Conservation (phyloP, 2,113 vertebrate genomes). For the Opisthocomus hoazin region DNA sequence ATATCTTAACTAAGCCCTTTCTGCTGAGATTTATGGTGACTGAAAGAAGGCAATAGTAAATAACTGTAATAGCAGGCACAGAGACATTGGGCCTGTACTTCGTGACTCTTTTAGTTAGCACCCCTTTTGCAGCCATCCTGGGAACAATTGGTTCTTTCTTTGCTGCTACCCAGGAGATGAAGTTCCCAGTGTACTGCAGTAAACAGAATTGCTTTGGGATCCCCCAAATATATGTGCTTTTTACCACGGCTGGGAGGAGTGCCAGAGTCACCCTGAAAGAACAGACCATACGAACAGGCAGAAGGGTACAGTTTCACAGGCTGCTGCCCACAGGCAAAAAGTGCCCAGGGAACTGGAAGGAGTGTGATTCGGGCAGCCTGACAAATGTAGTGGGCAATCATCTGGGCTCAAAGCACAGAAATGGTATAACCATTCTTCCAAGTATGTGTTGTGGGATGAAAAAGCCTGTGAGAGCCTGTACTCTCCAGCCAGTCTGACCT, state of each 20-base stretch:
- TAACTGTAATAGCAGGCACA: neutral
- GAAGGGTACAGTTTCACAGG: neutral
- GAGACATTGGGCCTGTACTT: neutral
- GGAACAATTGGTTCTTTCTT: neutral
- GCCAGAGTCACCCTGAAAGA: neutral
- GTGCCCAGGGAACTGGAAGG: neutral
- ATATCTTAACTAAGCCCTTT: constrained; percentile 28
- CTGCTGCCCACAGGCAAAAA: neutral
- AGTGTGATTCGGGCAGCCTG: neutral
- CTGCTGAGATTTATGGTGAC: constrained; percentile 2
- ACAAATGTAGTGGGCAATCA: neutral
- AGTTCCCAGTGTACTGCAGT: neutral
- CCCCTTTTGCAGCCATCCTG: neutral
- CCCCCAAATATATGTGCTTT: neutral
- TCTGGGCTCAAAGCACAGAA: neutral
- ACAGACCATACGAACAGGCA: neutral
- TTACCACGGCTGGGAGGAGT: neutral
- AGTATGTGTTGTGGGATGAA: neutral
- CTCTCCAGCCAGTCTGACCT: neutral
- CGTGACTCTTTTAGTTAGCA: neutral
- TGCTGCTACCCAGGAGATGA: neutral
- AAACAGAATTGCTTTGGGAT: neutral
- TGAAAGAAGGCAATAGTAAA: neutral
- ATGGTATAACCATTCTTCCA: neutral
- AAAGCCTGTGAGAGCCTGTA: neutral